Conservation (phyloP, 2,888 invertebrate species). For the Elmis aenea region DNA sequence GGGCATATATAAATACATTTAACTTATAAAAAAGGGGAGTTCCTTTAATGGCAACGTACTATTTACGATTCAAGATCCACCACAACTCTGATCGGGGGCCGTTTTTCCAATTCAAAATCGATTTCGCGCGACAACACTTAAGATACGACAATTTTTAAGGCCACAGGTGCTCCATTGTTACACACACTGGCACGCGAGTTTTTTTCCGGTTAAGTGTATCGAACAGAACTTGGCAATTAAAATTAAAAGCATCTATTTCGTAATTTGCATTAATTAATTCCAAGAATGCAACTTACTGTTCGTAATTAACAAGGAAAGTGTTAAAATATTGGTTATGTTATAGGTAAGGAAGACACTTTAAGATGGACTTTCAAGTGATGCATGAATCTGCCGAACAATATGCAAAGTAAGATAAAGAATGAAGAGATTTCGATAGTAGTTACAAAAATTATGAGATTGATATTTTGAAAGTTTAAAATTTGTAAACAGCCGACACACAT, state of each 20-base stretch:
- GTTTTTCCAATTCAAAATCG: slow-evolving; percentile 7
- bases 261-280: slow-evolving; percentile 19
- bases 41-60: slow-evolving; percentile 25
- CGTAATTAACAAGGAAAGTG: no score
- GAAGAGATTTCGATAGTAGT: no score
- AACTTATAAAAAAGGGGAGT: slow-evolving; percentile 23
- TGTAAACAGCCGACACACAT: no score
- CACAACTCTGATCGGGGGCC: slow-evolving; percentile 15
- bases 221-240: slow-evolving; percentile 21
- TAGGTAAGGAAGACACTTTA: no score
- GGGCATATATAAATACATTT: slow-evolving; percentile 28
- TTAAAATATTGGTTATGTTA: no score
- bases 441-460: no score
- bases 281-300: no score
- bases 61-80: slow-evolving; percentile 23
- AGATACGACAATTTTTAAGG: slow-evolving; percentile 15
- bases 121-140: slow-evolving; percentile 10
- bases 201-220: slow-evolving; percentile 8
- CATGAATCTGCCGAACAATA: no score
- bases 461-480: no score
- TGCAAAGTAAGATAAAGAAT: no score
- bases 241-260: slow-evolving; percentile 18
- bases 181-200: slow-evolving; percentile 15
- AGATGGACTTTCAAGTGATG: no score
- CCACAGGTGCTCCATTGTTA: slow-evolving; percentile 19